phyloP scores from a whole-genome alignment of 1,140 invertebrate genomes.

The Aphidius gifuensis region DNA sequence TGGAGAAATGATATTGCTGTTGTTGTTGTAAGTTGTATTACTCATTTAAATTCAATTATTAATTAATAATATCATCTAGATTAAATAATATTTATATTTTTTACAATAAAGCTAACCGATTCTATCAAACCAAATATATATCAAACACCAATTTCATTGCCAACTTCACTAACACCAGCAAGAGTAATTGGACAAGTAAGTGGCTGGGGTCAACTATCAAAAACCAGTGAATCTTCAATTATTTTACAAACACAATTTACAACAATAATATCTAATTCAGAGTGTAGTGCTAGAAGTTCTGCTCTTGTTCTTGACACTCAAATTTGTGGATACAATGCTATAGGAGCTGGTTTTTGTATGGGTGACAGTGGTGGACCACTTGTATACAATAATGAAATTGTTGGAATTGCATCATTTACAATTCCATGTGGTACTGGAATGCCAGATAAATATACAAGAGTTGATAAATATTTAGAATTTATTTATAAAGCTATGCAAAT shows the following conservation, averaged over 20 bases:
- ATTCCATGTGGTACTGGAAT: slow-evolving; percentile 59
- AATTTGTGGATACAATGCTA: slow-evolving; percentile 24
- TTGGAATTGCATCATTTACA: slow-evolving; percentile 62
- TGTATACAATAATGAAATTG: slow-evolving; percentile 30
- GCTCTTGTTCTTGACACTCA: slow-evolving; percentile 18
- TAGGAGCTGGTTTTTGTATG: slow-evolving; percentile 24
- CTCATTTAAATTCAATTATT: neutral
- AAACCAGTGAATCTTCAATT: slow-evolving; percentile 7
- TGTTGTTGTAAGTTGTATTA: slow-evolving; percentile 13
- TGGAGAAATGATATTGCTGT: slow-evolving; percentile 24
- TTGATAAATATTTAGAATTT: slow-evolving; percentile 49
- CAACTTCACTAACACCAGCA: slow-evolving; percentile 8
- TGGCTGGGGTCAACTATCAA: slow-evolving; percentile 21
- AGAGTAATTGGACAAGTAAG: slow-evolving; percentile 11
- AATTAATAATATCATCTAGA: neutral
- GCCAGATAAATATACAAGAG: slow-evolving; percentile 66
- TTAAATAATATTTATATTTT: neutral
- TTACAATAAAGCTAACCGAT: neutral
- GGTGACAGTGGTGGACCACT: slow-evolving; percentile 29
- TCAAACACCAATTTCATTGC: neutral
- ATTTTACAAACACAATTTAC: slow-evolving; percentile 18
- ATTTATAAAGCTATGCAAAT: slow-evolving; percentile 6
- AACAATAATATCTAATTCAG: slow-evolving; percentile 16
- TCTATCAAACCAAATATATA: no score
- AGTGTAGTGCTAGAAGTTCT: slow-evolving; percentile 20